These are phyloP conservation scores for Epinotia bilunana DNA, from an alignment of 2,888 invertebrate species.

Conservation along the genomic window DNA sequence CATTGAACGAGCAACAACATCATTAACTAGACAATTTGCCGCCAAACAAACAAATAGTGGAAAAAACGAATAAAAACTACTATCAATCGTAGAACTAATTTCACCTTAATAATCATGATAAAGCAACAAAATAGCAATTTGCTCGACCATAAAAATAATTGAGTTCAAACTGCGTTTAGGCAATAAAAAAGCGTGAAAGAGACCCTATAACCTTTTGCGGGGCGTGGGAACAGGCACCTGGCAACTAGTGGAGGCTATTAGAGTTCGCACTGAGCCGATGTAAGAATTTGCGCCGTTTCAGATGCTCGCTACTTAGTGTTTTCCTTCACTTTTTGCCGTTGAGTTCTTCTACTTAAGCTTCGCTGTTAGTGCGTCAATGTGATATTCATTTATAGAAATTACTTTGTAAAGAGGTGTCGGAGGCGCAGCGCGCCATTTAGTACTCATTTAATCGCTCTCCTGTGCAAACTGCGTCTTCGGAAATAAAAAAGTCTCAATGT, in stretches of 20 bases:
- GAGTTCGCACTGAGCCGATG: conserved; percentile 72
- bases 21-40: conserved; percentile 36
- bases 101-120: conserved; percentile 81
- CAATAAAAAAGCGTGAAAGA: conserved; percentile 83
- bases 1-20: too few species aligned
- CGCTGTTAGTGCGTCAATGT: not conserved
- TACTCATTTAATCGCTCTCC: too few species aligned
- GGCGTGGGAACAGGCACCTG: conserved; percentile 80
- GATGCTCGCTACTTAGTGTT: conserved; percentile 58
- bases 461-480: too few species aligned
- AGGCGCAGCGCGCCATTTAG: too few species aligned
- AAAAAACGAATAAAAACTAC: conserved; percentile 63
- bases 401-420: too few species aligned
- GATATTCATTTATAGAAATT: too few species aligned
- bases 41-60: conserved; percentile 46
- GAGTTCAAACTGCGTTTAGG: conserved; percentile 83
- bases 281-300: conserved; percentile 70
- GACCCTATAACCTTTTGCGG: conserved; percentile 81
- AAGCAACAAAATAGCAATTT: conserved; percentile 84
- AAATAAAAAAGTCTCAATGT: too few species aligned
- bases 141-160: conserved; percentile 83
- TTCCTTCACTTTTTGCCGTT: conserved; percentile 25
- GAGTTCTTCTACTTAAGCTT: conserved; percentile 4
- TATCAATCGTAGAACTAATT: conserved; percentile 80
- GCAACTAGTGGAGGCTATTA: conserved; percentile 77